Evolutionary conservation across 2,797 vertebrate species (phyloP), one percentile per base, ranked within the genome.

Genomic region (Telmatherina bonti): DNA sequence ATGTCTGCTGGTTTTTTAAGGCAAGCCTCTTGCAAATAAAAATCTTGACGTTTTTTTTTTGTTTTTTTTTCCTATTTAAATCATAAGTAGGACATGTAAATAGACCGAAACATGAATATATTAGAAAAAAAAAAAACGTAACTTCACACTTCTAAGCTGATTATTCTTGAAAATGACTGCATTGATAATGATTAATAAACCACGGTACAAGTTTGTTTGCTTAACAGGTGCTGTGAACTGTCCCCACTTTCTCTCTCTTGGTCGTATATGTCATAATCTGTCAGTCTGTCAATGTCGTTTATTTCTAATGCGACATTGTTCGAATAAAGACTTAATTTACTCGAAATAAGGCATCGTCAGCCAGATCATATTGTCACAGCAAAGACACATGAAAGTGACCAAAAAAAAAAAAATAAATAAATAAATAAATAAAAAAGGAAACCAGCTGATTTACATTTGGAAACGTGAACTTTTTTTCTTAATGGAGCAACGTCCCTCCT

Each of bases 371-470:
- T 56, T 59, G 66, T 62, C 70, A 56, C 64, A 30, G 31, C 29
- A 78, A 29, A 26, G 52, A 76, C 77, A 83, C 57, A 18, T 82
- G 51, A 51, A 74, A 67, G 67, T 79, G 77, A 82, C 67, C n/a
- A n/a, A n/a, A n/a, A n/a, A n/a, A n/a, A n/a, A n/a, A n/a, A n/a
- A n/a, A n/a, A n/a, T n/a, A n/a, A n/a, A n/a, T n/a, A n/a, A n/a
- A n/a, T n/a, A n/a, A n/a, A n/a, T n/a, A n/a, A n/a, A n/a, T n/a
- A 66, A 5, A 26, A 64, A 74, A 35, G 33, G 47, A 56, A 75
- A 67, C 35, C 64, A 51, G 74, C 53, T 76, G 68, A 68, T 84
- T 70, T 85, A 83, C 84, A 76, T 54, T 52, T 78, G 76, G 70
- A 83, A 81, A 79, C 75, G 73, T 83, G 62, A 79, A 49, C 51